phyloP scores from a whole-genome alignment of 2,797 vertebrate species.

The Coluber constrictor region DNA sequence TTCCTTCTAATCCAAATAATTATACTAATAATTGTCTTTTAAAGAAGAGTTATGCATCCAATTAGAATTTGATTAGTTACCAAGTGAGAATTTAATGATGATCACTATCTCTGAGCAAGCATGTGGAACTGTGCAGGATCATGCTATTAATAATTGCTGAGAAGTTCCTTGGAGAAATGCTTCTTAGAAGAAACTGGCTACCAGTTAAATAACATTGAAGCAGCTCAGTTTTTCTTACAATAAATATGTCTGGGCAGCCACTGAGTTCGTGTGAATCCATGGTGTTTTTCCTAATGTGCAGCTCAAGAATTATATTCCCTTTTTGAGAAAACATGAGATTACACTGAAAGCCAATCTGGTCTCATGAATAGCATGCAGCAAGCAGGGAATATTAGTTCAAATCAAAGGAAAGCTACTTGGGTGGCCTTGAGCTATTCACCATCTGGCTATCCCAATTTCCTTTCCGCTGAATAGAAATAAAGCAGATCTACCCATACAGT shows the following conservation, averaged over 20 bases:
- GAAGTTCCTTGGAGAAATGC: conserved; percentile 48
- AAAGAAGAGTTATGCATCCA: conserved; percentile 42
- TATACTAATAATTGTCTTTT: conserved; percentile 30
- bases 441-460: conserved; percentile 17
- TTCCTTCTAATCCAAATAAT: conserved; percentile 36
- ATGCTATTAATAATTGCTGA: conserved; percentile 39
- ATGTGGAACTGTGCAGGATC: conserved; percentile 22
- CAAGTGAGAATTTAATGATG: conserved; percentile 41
- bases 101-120: conserved; percentile 48
- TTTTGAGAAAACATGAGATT: conserved; percentile 26
- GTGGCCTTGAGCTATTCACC: conserved; percentile 25
- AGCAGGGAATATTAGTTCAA: conserved; percentile 14
- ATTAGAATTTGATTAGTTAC: conserved; percentile 43
- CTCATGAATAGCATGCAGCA: conserved; percentile 10
- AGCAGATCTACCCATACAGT: conserved; percentile 6
- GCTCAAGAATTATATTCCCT: conserved; percentile 53
- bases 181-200: conserved; percentile 26
- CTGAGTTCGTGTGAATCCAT: conserved; percentile 28
- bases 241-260: conserved; percentile 31
- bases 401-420: conserved; percentile 10
- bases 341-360: not conserved
- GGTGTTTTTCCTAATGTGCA: conserved; percentile 15
- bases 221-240: conserved; percentile 8
- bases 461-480: conserved; percentile 18
- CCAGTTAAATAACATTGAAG: conserved; percentile 48